Percentiles rank a stretch among this genome's conserved stretches.
phyloP scores from a whole-genome alignment of 2,888 invertebrate genomes.

The Xanthostigma xanthostigma region DNA sequence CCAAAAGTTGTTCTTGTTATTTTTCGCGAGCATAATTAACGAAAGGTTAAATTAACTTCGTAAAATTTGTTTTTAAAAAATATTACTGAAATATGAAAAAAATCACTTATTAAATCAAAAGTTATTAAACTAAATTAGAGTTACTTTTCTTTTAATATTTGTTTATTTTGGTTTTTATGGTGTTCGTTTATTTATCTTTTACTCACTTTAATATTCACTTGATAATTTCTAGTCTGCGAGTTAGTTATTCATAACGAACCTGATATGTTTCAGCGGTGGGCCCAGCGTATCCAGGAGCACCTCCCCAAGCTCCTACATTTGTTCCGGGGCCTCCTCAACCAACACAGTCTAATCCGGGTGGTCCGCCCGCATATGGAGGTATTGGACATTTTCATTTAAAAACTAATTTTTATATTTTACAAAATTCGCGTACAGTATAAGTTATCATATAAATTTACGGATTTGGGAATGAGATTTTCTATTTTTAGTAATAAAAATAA shows the following conservation, averaged over 20 bases:
- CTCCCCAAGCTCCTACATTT: slow-evolving; percentile 43
- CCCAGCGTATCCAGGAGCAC: slow-evolving; percentile 39
- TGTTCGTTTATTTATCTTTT: slow-evolving; percentile 4
- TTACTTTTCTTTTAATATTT: not conserved
- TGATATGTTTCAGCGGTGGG: slow-evolving; percentile 25
- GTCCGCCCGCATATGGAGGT: slow-evolving; percentile 33
- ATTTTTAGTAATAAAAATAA: too few species aligned
- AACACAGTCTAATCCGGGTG: slow-evolving; percentile 33
- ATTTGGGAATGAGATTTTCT: too few species aligned
- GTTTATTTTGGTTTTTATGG: slow-evolving; percentile 9
- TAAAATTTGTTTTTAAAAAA: too few species aligned
- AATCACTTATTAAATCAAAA: too few species aligned
- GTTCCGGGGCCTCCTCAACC: slow-evolving; percentile 43
- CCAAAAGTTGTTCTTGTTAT: too few species aligned
- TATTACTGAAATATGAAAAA: too few species aligned
- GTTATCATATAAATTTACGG: too few species aligned
- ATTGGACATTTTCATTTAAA: slow-evolving; percentile 6
- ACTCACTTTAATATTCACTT: not conserved
- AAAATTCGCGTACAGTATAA: too few species aligned
- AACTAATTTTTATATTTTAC: too few species aligned
- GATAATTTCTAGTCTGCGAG: not conserved
- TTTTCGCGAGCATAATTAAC: too few species aligned
- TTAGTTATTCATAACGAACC: not conserved
- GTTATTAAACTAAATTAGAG: too few species aligned
- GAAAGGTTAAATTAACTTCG: too few species aligned